Conservation (phyloP, 2,113 vertebrate genomes). For the Caracal caracal region DNA sequence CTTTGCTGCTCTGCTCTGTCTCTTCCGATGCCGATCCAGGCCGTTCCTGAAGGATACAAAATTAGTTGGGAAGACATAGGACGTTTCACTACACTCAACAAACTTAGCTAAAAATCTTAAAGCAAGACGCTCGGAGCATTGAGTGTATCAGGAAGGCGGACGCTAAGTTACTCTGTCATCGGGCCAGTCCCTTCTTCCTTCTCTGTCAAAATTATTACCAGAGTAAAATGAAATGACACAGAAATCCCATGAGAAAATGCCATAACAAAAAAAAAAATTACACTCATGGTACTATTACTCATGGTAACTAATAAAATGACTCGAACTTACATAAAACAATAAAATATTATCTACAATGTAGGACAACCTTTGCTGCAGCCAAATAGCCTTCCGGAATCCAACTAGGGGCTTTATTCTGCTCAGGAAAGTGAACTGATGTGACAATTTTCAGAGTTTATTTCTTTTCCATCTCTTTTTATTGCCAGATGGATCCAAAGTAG, state of each 20-base stretch:
- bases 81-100: not conserved
- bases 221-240: not conserved
- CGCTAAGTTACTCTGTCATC: not conserved
- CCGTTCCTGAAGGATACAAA: not conserved
- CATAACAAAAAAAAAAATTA: not conserved
- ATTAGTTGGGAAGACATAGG: not conserved
- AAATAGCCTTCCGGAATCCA: not conserved
- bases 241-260: not conserved
- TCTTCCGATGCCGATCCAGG: not conserved
- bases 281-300: not conserved
- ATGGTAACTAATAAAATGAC: not conserved
- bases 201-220: not conserved
- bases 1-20: not conserved
- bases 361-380: not conserved
- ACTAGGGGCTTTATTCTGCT: not conserved
- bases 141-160: not conserved
- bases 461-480: not conserved
- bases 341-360: not conserved
- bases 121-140: not conserved
- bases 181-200: not conserved
- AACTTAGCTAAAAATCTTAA: not conserved
- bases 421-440: not conserved
- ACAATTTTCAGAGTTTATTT: not conserved
- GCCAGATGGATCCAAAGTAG: not conserved
- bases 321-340: not conserved